Evolutionary conservation across 2,113 vertebrate genomes (phyloP), one percentile per base, ranked within the genome.

Genomic region (Cichladusa arquata): DNA sequence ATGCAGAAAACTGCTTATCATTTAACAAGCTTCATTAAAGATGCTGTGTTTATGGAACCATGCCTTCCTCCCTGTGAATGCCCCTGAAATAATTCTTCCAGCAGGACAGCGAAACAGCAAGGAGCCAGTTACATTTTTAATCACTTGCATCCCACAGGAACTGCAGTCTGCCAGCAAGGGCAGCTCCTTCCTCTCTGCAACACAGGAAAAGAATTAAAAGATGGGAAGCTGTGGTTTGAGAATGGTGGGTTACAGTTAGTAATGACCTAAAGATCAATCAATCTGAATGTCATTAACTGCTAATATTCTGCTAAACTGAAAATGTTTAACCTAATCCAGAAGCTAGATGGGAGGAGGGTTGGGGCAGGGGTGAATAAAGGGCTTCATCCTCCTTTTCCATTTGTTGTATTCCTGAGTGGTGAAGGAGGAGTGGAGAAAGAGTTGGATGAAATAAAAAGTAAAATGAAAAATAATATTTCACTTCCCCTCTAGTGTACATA

Each of bases 111-210:
- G 24, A 48, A 93, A 90, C 90, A 95, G 82, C 88, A 84, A 90
- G 92, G 65, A 96, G 92, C 72, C 90, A 92, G 69, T 84, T 88
- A 78, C 40, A 81, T 93, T 90, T 96, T 97, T 92, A 95, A 93
- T 95, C 86, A 69, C 57, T 88, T 48, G 28, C 3, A 17, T 92
- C 90, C 69, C 83, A 1, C 10, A 76, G 88, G 96, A 95, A 81
- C 28, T 81, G 51, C 80, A 81, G 56, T 57, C 86, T 92, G 88
- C 86, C 86, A 72, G 51, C 77, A 54, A 94, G 88, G 82, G 80
- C 82, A 94, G 76, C 85, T 86, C 56, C 48, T 94, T 88, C 50
- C 65, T 38, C 66, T 82, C 60, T 67, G 74, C 67, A 77, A 3
- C 71, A 73, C 71, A 54, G 70, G 45, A 72, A 33, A 57, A 86